Conservation (phyloP, 2,113 vertebrate genomes). For the Pelecanoides urinatrix region DNA sequence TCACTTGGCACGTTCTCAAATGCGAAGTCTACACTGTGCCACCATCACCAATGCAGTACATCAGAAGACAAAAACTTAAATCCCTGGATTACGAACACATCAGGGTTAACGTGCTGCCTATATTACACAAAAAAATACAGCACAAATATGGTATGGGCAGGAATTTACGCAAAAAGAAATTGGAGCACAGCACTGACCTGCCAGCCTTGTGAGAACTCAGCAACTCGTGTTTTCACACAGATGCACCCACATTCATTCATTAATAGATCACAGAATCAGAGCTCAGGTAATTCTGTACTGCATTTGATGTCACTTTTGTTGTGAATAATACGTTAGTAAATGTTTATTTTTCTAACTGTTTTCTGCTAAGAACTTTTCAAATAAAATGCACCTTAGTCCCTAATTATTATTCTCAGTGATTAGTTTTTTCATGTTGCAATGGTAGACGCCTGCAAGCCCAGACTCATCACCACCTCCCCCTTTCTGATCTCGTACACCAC, state of each 20-base stretch:
- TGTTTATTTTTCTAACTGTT: constrained; percentile 63
- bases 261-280: not conserved
- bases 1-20: too few relatives aligned
- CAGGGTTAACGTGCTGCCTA: not conserved
- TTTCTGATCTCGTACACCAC: constrained; percentile 58
- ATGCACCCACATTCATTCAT: not conserved
- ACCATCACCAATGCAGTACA: not conserved
- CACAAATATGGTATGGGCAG: not conserved
- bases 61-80: not conserved
- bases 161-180: not conserved
- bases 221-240: not conserved
- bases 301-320: not conserved
- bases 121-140: not conserved
- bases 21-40: not conserved
- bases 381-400: not conserved
- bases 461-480: constrained; percentile 57
- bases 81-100: not conserved
- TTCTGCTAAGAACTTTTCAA: constrained; percentile 35
- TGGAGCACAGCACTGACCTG: not conserved
- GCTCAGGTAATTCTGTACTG: not conserved
- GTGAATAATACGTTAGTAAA: not conserved
- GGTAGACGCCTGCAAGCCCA: not conserved
- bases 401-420: not conserved
- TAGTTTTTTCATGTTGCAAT: not conserved
- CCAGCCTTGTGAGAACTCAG: not conserved